Conservation (phyloP, 2,888 invertebrate genomes). For the Apodemia duryi region DNA sequence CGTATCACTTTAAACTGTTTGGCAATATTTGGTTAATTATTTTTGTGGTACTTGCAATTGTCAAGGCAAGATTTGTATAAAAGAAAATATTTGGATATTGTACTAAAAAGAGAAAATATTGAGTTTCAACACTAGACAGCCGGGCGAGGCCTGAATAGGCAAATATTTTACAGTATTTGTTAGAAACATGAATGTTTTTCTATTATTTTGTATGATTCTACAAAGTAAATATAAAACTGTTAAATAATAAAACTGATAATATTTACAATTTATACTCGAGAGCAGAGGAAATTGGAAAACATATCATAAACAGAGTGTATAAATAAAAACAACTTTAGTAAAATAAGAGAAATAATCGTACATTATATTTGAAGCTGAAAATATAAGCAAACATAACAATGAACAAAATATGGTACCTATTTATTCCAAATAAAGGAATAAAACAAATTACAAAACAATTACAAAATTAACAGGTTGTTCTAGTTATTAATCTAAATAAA, state of each 20-base stretch:
- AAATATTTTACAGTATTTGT: no score
- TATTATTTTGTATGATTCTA: neutral
- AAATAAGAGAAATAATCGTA: conserved; percentile 58
- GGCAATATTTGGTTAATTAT: no score
- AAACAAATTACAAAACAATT: conserved; percentile 35
- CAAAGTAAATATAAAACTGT: neutral
- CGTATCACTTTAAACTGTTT: no score
- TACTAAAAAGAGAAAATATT: no score
- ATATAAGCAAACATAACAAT: conserved; percentile 73
- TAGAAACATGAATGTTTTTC: neutral
- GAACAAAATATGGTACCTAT: conserved; percentile 51
- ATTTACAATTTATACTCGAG: neutral
- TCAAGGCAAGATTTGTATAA: no score
- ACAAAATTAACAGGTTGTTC: conserved; percentile 18
- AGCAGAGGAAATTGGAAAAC: neutral
- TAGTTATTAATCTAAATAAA: conserved; percentile 16
- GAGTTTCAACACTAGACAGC: no score
- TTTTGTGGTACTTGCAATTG: no score
- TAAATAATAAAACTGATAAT: neutral
- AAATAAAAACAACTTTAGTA: conserved; percentile 62
- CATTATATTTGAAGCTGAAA: conserved; percentile 56
- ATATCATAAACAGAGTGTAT: conserved; percentile 3
- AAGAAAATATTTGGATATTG: no score
- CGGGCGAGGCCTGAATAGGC: no score
- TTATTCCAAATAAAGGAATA: conserved; percentile 38